Conservation (phyloP, 2,113 vertebrate genomes). For the Pedionomus torquatus region DNA sequence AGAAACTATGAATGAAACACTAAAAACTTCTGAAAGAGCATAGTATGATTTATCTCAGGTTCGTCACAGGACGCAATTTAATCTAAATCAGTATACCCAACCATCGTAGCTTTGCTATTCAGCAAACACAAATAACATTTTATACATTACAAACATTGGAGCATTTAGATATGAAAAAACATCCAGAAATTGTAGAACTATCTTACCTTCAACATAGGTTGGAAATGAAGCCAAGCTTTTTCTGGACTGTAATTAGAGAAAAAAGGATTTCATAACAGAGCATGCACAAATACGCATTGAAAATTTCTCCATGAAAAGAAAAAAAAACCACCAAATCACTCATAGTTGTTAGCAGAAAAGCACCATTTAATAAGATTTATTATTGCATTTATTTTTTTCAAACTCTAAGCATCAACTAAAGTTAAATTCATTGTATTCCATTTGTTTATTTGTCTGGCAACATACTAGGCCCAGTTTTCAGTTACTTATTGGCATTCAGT, state of each 20-base stretch:
- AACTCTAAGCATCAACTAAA: neutral
- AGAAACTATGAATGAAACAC: neutral
- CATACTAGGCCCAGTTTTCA: neutral
- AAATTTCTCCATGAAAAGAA: constrained; percentile 15
- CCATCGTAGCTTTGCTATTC: neutral
- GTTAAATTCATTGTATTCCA: neutral
- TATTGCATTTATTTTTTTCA: neutral
- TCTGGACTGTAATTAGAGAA: constrained; percentile 86
- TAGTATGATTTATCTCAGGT: neutral
- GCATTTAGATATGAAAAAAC: neutral
- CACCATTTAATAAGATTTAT: neutral
- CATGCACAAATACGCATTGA: constrained; percentile 56
- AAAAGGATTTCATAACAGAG: constrained; percentile 72
- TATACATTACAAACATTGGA: neutral
- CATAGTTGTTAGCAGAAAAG: constrained; percentile 3
- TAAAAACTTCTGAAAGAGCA: neutral
- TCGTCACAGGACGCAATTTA: neutral
- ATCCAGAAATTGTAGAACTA: constrained; percentile 2
- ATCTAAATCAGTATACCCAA: neutral
- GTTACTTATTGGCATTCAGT: neutral
- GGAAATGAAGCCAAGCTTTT: constrained; percentile 96
- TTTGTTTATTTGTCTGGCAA: neutral
- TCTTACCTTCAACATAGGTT: constrained; percentile 97
- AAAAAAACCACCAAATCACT: neutral
- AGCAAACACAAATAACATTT: neutral